Base-by-base conservation (phyloP, 1,140 invertebrate species). In the Macrobrachium nipponense region DNA sequence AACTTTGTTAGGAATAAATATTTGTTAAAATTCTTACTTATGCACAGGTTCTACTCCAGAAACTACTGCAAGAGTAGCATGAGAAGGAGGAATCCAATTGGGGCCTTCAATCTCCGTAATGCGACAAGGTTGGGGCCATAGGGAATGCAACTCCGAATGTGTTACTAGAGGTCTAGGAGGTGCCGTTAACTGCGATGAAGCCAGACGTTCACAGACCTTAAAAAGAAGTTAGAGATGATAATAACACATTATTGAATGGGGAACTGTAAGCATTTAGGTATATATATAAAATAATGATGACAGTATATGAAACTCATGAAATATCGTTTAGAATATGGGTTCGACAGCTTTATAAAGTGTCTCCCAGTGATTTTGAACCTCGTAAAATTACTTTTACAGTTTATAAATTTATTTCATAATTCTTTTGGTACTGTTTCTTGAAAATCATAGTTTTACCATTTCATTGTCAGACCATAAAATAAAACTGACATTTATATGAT, bases 41-140 rank as follows among this genome's bases (percentile, higher is more conserved):
- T 93, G 90, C 90, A 93, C 89, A 91, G 91, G 90, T 90, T 91
- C 88, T 90, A 91, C 77, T 87, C 91, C 90, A 90, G 92, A 89
- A 90, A 92, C 89, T 89, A 95, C 88, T 90, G 92, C 89, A 85
- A 92, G 87, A 86, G 92, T 89, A 82, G 93, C 90, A 89, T 91
- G 86, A 86, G 91, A 89, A 12, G 90, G 89, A 14, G 91, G 90
- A 8, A 90, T 87, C 89, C 93, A 93, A 59, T 91, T 90, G 18
- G 91, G 89, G 12, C 92, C 92, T 23, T 91, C 91, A 5, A 94
- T 90, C 88, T 94, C 93, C 5, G 93, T 89, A 20, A 95, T 92
- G 80, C 91, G 92, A 88, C 93, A 94, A 5, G 94, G 94, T 87
- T 93, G 92, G 5, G 94, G 94, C 94, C 94, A 95, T 18, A 95